Evolutionary conservation across 1,140 invertebrate species (phyloP), one percentile per base, ranked within the genome.

Genomic region (Drosophila tsacasi): DNA sequence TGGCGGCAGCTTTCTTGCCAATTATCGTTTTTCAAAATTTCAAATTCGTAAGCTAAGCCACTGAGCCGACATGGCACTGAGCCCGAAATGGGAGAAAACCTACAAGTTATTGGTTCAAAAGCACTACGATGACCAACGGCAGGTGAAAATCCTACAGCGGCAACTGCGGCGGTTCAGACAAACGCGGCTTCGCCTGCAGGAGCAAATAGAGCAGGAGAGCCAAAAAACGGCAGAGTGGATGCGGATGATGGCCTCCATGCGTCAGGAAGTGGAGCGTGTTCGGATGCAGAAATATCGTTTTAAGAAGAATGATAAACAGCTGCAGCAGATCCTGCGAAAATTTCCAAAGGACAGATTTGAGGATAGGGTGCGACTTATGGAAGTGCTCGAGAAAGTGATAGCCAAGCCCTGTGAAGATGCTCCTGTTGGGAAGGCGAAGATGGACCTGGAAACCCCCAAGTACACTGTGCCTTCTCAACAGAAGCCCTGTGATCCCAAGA

Each of bases 341-440:
- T 12, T 80, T 10, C 81, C 69, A 2, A 10, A 10, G 17, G 17
- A 47, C 37, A 54, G 17, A 4, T 44, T 83, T 2, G 9, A 19
- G 0, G 47, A 83, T 9, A 57, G 57, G 1, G 54, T 83, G 19
- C 57, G 25, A 7, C 55, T 85, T 3, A 77, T 84, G 72, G 82
- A 83, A 12, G n/a, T 85, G 2, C 50, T 58, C 5, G 55, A 52
- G 17, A 19, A 50, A 17, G 2, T 68, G 10, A n/a, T n/a, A n/a
- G 2, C 47, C 8, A 67, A 67, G 19, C 62, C 66, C 13, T 73
- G 58, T 17, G 37, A 39, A 4, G 19, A 73, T 1, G 23, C 19
- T 19, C 0, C 50, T 49, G 10, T 23, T 40, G 37, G 1, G 21
- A 25, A 52, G 3, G 19, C 35, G 13, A 15, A 44, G 4, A 13